Evolutionary conservation across 2,113 vertebrate genomes (phyloP), one percentile per base, ranked within the genome.

Genomic region (Salvelinus namaycush): DNA sequence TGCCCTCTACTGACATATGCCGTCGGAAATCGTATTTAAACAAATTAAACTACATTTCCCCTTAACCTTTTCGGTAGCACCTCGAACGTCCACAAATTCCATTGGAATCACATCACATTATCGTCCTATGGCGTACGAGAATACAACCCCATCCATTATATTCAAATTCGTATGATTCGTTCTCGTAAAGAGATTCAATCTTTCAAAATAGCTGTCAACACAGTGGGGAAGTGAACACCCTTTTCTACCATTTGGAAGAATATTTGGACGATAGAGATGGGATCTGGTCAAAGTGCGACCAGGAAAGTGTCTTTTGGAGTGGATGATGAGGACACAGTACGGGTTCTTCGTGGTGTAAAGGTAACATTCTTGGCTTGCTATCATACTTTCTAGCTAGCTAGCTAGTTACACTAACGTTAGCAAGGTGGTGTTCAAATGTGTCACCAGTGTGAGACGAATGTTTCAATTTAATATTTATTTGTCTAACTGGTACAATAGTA

Each of bases 261-360:
- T 27, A 51, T 64, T 49, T 11, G 2, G 48, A 16, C 66, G 16
- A 68, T 8, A 76, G 57, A 11, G 1, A 97, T 98, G 97, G 97
- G 97, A 29, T 89, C 92, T 1, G 92, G 86, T n/a, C n/a, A n/a
- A n/a, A n/a, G n/a, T n/a, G n/a, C n/a, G n/a, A n/a, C n/a, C n/a
- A n/a, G n/a, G n/a, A n/a, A n/a, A n/a, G n/a, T n/a, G n/a, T n/a
- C n/a, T n/a, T n/a, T n/a, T n/a, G n/a, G n/a, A n/a, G n/a, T n/a
- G n/a, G n/a, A n/a, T n/a, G n/a, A n/a, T n/a, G n/a, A n/a, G n/a
- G n/a, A n/a, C n/a, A n/a, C n/a, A n/a, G n/a, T n/a, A n/a, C n/a
- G n/a, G n/a, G n/a, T n/a, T n/a, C n/a, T n/a, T n/a, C n/a, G n/a
- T n/a, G n/a, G n/a, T n/a, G n/a, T n/a, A n/a, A n/a, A n/a, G n/a